Percentiles rank a stretch among this genome's conserved stretches.
Conservation (phyloP, 2,113 vertebrate species). For the Scomber colias region DNA sequence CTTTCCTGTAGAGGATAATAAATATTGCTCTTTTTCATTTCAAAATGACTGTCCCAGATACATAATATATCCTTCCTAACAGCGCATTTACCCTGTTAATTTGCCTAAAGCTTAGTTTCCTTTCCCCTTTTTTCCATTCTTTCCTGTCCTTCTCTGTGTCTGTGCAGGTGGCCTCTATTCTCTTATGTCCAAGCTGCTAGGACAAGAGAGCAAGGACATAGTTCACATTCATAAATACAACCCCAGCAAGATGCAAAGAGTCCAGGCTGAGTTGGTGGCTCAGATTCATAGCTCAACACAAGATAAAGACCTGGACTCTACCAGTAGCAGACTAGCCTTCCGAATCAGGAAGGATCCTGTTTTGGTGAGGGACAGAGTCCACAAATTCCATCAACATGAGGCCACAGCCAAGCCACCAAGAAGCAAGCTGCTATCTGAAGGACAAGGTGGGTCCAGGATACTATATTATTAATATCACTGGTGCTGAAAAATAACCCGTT, state of each 20-base stretch:
- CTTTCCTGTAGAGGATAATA: background rate
- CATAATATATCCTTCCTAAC: background rate
- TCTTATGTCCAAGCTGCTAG: slow-evolving; percentile 95
- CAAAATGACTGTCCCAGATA: background rate
- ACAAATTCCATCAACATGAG: slow-evolving; percentile 95
- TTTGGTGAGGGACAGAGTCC: slow-evolving; percentile 94
- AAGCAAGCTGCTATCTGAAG: slow-evolving; percentile 84
- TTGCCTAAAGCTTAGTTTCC: slow-evolving; percentile 6
- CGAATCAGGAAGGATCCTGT: slow-evolving; percentile 85
- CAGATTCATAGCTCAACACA: slow-evolving; percentile 94
- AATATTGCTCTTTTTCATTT: background rate
- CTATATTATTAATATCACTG: background rate
- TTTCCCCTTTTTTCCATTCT: slow-evolving; percentile 69
- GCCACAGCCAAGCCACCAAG: slow-evolving; percentile 87
- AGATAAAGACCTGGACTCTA: slow-evolving; percentile 89
- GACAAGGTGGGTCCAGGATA: slow-evolving; percentile 90
- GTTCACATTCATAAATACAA: slow-evolving; percentile 90
- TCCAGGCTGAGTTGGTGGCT: slow-evolving; percentile 89
- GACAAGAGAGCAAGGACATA: slow-evolving; percentile 89
- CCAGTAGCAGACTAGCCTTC: slow-evolving; percentile 80
- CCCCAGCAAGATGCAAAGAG: slow-evolving; percentile 84
- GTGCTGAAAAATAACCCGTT: slow-evolving; percentile 4
- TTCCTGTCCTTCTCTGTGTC: slow-evolving; percentile 70
- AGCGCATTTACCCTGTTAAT: background rate
- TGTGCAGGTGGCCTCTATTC: slow-evolving; percentile 96